phyloP scores from a whole-genome alignment of 2,888 invertebrate genomes.

The Eupithecia dodoneata region DNA sequence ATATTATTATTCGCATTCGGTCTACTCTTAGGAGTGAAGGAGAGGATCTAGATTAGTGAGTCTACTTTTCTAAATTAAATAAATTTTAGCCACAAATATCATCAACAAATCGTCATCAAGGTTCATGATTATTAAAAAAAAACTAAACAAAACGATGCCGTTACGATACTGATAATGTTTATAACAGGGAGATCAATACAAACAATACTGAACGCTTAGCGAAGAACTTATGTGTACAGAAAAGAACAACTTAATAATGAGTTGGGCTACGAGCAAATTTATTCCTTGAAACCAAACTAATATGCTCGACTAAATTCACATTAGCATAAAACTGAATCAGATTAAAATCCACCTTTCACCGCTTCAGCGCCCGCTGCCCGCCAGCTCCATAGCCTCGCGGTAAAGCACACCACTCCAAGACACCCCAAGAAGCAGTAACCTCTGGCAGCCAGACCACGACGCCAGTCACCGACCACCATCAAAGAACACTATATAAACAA shows the following conservation, averaged over 20 bases:
- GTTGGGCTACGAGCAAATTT: too few species aligned
- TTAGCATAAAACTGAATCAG: not conserved
- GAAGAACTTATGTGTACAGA: too few species aligned
- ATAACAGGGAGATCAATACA: too few species aligned
- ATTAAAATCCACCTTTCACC: not conserved
- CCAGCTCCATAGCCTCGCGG: conserved; percentile 27
- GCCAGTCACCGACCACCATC: conserved; percentile 15
- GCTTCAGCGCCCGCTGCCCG: conserved; percentile 15
- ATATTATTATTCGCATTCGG: too few species aligned
- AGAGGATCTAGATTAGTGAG: not conserved
- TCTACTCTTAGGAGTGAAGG: not conserved
- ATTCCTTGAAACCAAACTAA: too few species aligned
- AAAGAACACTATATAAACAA: not conserved
- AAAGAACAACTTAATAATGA: too few species aligned
- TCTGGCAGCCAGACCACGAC: conserved; percentile 20
- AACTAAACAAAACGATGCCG: too few species aligned
- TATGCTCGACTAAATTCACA: too few species aligned
- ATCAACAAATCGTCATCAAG: not conserved
- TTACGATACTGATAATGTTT: too few species aligned
- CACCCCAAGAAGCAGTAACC: conserved; percentile 32
- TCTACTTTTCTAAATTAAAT: not conserved
- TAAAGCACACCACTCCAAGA: conserved; percentile 34
- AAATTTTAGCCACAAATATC: too few species aligned
- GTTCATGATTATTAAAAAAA: too few species aligned
- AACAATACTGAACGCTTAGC: too few species aligned